Evolutionary conservation across 2,113 vertebrate species (phyloP).

Genomic region (Argyrosomus japonicus): DNA sequence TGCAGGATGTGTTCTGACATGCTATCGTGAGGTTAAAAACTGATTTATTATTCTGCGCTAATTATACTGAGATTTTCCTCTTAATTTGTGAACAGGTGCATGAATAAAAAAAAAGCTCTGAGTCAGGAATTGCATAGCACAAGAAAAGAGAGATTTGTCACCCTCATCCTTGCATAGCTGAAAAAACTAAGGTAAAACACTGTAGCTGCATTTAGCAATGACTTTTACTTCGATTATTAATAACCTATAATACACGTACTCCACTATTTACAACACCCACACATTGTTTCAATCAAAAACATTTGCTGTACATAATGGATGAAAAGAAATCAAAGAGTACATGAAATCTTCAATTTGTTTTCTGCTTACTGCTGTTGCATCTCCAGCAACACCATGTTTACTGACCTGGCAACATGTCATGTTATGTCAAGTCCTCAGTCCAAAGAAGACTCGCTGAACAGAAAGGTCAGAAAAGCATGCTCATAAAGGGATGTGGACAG

Average conservation of each 20-base stretch:
- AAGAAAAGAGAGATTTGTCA: background rate
- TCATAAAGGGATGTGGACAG: constrained; percentile 85
- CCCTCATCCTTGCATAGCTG: background rate
- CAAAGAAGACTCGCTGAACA: constrained; percentile 82
- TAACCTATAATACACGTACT: background rate
- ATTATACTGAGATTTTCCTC: constrained; percentile 14
- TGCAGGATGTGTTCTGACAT: constrained; percentile 10
- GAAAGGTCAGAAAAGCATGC: constrained; percentile 85
- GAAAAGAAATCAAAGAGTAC: constrained; percentile 36
- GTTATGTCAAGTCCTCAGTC: constrained; percentile 84
- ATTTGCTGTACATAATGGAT: background rate
- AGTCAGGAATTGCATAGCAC: background rate
- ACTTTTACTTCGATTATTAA: background rate
- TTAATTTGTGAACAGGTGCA: constrained; percentile 26
- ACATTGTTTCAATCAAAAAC: background rate
- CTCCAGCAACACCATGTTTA: constrained; percentile 79
- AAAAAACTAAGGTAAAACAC: background rate
- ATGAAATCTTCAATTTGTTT: constrained; percentile 55
- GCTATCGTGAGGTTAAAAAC: constrained; percentile 32
- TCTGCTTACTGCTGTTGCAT: constrained; percentile 56
- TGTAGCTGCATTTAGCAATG: background rate
- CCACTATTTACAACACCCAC: background rate
- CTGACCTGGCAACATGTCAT: constrained; percentile 85
- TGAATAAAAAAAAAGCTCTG: constrained; percentile 28
- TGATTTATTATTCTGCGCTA: constrained; percentile 11